Base-by-base conservation (phyloP, 2,888 invertebrate species). In the Omphaloscelis lunosa region DNA sequence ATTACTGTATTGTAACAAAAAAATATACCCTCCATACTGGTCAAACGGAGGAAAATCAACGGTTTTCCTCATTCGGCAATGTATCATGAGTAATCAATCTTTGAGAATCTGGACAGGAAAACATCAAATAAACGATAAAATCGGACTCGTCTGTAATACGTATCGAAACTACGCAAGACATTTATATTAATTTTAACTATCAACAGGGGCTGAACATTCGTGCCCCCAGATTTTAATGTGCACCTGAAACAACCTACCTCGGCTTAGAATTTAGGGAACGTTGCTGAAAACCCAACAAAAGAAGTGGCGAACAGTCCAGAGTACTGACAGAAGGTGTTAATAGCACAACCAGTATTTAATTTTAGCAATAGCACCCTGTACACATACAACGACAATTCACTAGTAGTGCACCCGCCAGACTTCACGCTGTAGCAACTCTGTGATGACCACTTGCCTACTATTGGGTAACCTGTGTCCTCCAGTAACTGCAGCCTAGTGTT, bases 91-190 rank as follows among this genome's bases (percentile, higher is more conserved):
- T 51, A 51, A 51, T 51, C 8, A 20, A 53, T 77, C 34, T 65
- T 53, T 77, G 17, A 23, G 12, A 78, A 77, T 53, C 27, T 23
- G 23, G 29, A 34, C 51, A 77, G 75, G 41, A 53, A 77, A 41
- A 48, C 15, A n/a, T 62, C 11, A 29, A 75, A 61, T 23, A 27
- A 76, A 48, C 5, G n/a, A 29, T 34, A 4, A 58, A 45, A 48
- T 48, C 20, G 29, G 12, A 34, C n/a, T 71, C 27, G 23, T 29
- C 41, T 15, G 27, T 29, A 20, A 70, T 41, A 41, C 12, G n/a
- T 53, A 27, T 39, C 45, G 11, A 70, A 11, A 71, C 7, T 15
- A 23, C 23, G 9, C 39, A 72, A 17, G 20, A 39, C n/a, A 8
- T 23, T n/a, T n/a, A 23, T 34, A n/a, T 63, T n/a, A n/a, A n/a